Evolutionary conservation across 1,140 invertebrate species (phyloP), one percentile per base, ranked within the genome.

Genomic region (Drosophila asahinai): DNA sequence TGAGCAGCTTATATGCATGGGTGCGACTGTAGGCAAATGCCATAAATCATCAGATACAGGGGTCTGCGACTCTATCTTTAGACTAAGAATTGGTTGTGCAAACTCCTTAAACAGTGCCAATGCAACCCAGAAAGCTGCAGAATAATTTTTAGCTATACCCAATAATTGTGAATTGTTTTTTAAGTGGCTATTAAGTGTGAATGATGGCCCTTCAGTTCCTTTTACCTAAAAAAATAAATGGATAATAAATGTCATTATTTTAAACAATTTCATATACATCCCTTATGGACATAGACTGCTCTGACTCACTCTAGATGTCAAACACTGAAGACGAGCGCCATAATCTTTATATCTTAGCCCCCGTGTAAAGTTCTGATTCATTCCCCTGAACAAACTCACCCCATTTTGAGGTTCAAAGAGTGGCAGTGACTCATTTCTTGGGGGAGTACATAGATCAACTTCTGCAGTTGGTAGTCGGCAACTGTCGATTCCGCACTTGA

Each of bases 21-120:
- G 68, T 72, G 67, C 19, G 45, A 51, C 52, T 49, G 48, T 47
- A 61, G 54, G 84, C 67, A 87, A 89, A 87, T 65, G 76, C 55
- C 63, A 64, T 63, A 83, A 71, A 70, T 80, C 49, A 47, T 54
- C 40, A 55, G 45, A 12, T 42, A 43, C 25, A 27, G 17, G 36
- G 47, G 36, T 68, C 42, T 49, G 52, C 12, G 22, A 65, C 48
- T 52, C 42, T 49, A 65, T 38, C 38, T 47, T 54, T 71, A 52
- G 73, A 64, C 43, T 57, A 57, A 58, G 62, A 58, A 57, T 57
- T 57, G 36, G 19, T 57, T 80, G 27, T n/a, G 60, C 54, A 57
- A 57, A 57, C 54, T 57, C 57, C 66, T 55, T n/a, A 22, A 30
- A 33, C 49, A 51, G 14, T 42, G 43, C 9, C 22, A 68, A 36